Base-by-base conservation (phyloP, 2,113 vertebrate genomes). In the Xenopus borealis region DNA sequence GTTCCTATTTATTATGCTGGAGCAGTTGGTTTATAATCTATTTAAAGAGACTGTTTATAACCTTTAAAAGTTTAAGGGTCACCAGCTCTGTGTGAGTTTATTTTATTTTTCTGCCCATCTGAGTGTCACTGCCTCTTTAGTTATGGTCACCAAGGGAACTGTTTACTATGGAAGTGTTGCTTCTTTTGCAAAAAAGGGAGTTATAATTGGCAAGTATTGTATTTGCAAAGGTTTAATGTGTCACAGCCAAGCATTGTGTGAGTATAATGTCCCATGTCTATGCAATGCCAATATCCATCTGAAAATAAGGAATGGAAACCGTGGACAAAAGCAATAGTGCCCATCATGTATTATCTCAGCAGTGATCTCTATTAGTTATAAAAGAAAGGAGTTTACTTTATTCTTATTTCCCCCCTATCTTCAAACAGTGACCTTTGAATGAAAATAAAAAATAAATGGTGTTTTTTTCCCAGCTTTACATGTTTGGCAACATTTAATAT, bases 61-160 rank as follows among this genome's bases (percentile, higher is more conserved):
- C 66, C 66, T 72, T 65, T 72, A 12, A 18, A 30, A 62, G 63
- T 47, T 62, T 47, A 62, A 64, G 73, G 73, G 66, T 62, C 19
- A 19, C 18, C 52, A 61, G 16, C 47, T 40, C 46, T 23, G 19
- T 12, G 1, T 40, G 20, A 33, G 59, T 46, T 45, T 33, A 53
- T 62, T 69, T 53, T 10, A 9, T 76, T 61, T 20, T 13, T 50
- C 14, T 13, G 47, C 2, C 50, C 33, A 44, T 52, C 18, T 68
- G 5, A 19, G 12, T 66, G 72, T 62, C 44, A 20, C 18, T 19
- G 53, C 44, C 13, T 23, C 13, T 40, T 12, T 18, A 64, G 33
- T 66, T 18, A 14, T 23, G 23, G 59, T 69, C 73, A 69, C 66
- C 63, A 76, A 69, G 57, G 73, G 57, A 76, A 69, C 73, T 69